Percentiles rank a stretch among this genome's conserved stretches.
Conservation (phyloP, 2,888 invertebrate genomes). For the Cetonia aurata region DNA sequence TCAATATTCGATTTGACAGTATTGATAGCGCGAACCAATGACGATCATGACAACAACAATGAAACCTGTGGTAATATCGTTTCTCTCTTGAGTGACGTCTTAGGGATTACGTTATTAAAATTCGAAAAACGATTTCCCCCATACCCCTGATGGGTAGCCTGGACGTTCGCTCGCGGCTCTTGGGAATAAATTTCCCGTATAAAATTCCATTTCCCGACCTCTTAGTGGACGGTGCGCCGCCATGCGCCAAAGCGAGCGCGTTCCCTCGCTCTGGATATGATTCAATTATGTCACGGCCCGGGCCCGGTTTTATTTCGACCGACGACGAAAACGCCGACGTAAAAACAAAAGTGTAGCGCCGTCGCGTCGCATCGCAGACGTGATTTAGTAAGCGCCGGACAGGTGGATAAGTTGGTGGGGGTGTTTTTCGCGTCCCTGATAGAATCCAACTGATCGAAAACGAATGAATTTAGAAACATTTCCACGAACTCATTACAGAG, state of each 20-base stretch:
- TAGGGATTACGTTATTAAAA: constrained; percentile 5
- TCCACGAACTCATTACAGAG: no score
- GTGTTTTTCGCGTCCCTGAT: no score
- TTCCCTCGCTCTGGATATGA: constrained; percentile 7
- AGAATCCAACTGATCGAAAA: no score
- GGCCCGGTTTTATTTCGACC: not conserved
- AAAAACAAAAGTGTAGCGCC: not conserved
- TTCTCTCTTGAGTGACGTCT: no score
- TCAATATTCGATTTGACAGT: no score
- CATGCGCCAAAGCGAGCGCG: no score
- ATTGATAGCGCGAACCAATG: no score
- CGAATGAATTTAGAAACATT: no score
- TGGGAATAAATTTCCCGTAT: constrained; percentile 6
- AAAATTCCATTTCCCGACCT: constrained; percentile 9
- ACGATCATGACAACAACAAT: no score
- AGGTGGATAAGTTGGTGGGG: no score
- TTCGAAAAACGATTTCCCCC: constrained; percentile 15
- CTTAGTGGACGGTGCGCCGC: constrained; percentile 1
- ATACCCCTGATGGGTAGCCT: not conserved
- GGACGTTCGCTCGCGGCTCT: not conserved
- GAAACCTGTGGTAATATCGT: no score
- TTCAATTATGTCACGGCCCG: constrained; percentile 7
- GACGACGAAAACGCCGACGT: not conserved
- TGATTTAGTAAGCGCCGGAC: not conserved
- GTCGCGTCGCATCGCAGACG: not conserved